Conservation (phyloP, 2,888 invertebrate genomes). For the Rhorus exstirpatorius region DNA sequence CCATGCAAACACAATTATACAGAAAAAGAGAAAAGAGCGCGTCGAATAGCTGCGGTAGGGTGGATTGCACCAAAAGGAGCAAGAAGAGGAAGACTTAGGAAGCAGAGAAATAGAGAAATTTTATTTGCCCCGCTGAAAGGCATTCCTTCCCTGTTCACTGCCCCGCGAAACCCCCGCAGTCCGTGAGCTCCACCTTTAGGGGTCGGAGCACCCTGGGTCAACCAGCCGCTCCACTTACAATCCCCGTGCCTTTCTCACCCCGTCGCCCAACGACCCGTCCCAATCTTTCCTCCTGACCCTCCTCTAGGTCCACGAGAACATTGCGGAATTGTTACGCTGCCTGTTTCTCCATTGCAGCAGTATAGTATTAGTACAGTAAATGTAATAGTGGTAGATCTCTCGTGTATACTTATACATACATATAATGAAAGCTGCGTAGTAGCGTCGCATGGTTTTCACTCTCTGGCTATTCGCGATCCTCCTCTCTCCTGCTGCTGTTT, state of each 20-base stretch:
- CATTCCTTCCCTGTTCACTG: constrained; percentile 62
- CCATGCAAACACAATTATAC: background rate
- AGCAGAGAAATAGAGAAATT: constrained; percentile 73
- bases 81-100: constrained; percentile 24
- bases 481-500: constrained; percentile 10
- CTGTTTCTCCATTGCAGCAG: constrained; percentile 40
- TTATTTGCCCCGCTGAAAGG: constrained; percentile 75
- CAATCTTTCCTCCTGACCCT: constrained; percentile 51
- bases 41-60: constrained; percentile 4
- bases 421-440: constrained; percentile 49
- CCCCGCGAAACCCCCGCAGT: constrained; percentile 30
- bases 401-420: constrained; percentile 16
- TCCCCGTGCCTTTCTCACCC: constrained; percentile 67
- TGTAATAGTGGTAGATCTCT: constrained; percentile 1
- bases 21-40: constrained; percentile 1
- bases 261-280: constrained; percentile 62
- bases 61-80: constrained; percentile 8
- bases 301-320: constrained; percentile 43
- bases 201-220: constrained; percentile 66
- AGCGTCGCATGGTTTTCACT: constrained; percentile 51
- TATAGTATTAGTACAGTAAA: constrained; percentile 43
- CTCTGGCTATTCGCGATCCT: constrained; percentile 11
- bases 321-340: constrained; percentile 68
- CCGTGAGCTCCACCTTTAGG: constrained; percentile 71
- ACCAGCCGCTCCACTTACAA: constrained; percentile 73